Percentiles rank a stretch among this genome's conserved stretches.
Evolutionary conservation across 1,140 invertebrate species (phyloP).

Genomic region (Drosophila seguyi): DNA sequence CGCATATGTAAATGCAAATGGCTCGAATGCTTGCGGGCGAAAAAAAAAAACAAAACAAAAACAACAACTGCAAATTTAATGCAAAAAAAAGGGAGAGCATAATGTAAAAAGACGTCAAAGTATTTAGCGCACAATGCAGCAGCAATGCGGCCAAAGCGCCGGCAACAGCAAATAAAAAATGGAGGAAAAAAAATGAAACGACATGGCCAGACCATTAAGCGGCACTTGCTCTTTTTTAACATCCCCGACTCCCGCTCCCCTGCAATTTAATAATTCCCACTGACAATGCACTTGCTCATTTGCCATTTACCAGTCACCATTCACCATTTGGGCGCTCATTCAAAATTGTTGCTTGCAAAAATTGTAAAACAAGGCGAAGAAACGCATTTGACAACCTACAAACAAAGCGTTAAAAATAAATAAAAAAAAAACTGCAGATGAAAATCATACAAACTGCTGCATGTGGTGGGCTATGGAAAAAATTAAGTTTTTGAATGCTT

Average conservation of each 20-base stretch:
- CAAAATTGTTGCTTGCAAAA: constrained; percentile 59
- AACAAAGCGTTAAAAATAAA: constrained; percentile 5
- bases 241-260: not conserved
- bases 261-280: constrained; percentile 65
- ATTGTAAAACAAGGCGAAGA: constrained; percentile 45
- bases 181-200: constrained; percentile 41
- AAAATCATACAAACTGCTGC: constrained; percentile 68
- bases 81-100: not conserved
- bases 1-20: constrained; percentile 76
- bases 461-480: constrained; percentile 50
- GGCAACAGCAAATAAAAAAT: constrained; percentile 26
- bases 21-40: constrained; percentile 37
- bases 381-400: constrained; percentile 38
- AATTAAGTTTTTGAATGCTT: constrained; percentile 55
- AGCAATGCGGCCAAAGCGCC: constrained; percentile 50
- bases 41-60: not conserved
- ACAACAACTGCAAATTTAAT: constrained; percentile 14
- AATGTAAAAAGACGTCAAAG: constrained; percentile 50
- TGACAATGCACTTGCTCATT: constrained; percentile 60
- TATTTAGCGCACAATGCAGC: constrained; percentile 65
- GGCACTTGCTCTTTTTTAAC: constrained; percentile 27
- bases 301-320: constrained; percentile 26
- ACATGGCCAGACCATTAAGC: constrained; percentile 62
- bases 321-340: constrained; percentile 55
- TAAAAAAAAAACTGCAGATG: constrained; percentile 44